phyloP scores from a whole-genome alignment of 1,140 invertebrate genomes.

The Aphidius gifuensis region DNA sequence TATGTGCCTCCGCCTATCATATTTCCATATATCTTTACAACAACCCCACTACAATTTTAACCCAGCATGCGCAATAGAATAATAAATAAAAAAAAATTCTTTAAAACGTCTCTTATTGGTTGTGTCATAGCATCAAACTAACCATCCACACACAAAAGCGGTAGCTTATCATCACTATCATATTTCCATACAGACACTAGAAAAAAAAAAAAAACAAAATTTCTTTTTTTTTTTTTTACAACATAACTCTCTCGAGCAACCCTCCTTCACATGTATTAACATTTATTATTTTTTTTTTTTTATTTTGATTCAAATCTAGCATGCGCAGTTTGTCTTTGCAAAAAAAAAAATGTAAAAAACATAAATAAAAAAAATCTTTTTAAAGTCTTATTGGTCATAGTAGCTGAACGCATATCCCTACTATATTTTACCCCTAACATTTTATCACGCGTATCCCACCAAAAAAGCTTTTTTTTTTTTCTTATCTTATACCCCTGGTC shows the following conservation, averaged over 20 bases:
- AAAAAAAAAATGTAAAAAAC: slow-evolving; percentile 8
- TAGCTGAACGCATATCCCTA: slow-evolving; percentile 28
- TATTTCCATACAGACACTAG: slow-evolving; percentile 45
- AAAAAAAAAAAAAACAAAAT: too few relatives aligned
- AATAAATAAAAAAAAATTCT: slow-evolving; percentile 26
- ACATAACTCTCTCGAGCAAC: slow-evolving; percentile 4
- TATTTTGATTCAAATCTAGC: slow-evolving; percentile 46
- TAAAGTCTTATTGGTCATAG: slow-evolving; percentile 51
- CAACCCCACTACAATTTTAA: slow-evolving; percentile 28
- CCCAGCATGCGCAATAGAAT: slow-evolving; percentile 47
- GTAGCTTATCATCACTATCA: slow-evolving; percentile 53
- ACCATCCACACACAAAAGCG: slow-evolving; percentile 33
- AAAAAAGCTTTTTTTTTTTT: slow-evolving; percentile 1
- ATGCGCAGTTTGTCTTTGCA: slow-evolving; percentile 40
- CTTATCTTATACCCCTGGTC: slow-evolving; percentile 14
- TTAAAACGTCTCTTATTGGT: slow-evolving; percentile 53
- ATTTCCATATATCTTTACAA: slow-evolving; percentile 34
- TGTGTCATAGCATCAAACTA: slow-evolving; percentile 31
- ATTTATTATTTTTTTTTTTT: slow-evolving; percentile 4
- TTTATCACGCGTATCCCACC: slow-evolving; percentile 21
- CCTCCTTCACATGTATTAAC: slow-evolving; percentile 7
- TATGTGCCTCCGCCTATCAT: slow-evolving; percentile 31
- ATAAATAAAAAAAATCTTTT: slow-evolving; percentile 21
- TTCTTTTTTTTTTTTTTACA: slow-evolving; percentile 18
- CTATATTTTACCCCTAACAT: slow-evolving; percentile 33